Evolutionary conservation across 2,888 invertebrate species (phyloP).

Genomic region (Trichopria drosophilae): DNA sequence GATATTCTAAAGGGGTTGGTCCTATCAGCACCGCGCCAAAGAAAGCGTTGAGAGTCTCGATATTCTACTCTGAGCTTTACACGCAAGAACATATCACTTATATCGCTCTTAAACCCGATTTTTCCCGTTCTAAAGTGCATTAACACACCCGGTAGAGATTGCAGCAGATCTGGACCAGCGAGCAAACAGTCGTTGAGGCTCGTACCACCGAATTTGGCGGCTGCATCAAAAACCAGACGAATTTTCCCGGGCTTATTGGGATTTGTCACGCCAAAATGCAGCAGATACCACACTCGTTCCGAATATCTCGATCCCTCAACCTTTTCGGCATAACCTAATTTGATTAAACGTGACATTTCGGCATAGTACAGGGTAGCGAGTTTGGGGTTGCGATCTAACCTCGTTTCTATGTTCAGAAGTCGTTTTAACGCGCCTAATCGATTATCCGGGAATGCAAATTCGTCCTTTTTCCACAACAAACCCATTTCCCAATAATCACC

Average conservation of each 20-base stretch:
- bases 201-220: not conserved
- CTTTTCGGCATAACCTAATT: not conserved
- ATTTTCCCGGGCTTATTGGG: slow-evolving; percentile 5
- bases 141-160: slow-evolving; percentile 5
- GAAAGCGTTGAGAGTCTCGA: no score
- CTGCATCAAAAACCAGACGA: slow-evolving; percentile 11
- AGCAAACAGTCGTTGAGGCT: slow-evolving; percentile 3
- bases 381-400: no score
- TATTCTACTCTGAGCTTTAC: not conserved
- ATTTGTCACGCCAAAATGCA: slow-evolving; percentile 4
- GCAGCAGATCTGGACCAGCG: slow-evolving; percentile 4
- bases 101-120: slow-evolving; percentile 1
- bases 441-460: no score
- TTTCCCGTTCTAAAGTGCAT: slow-evolving; percentile 3
- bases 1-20: no score
- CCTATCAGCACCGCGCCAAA: no score
- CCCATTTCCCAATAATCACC: no score
- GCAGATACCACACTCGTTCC: slow-evolving; percentile 4
- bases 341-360: not conserved
- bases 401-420: no score
- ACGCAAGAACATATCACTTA: slow-evolving; percentile 3
- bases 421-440: no score
- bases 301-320: not conserved
- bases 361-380: no score
- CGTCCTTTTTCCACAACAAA: no score